Evolutionary conservation across 2,888 invertebrate genomes (phyloP).

Genomic region (Pedicia rivosa): DNA sequence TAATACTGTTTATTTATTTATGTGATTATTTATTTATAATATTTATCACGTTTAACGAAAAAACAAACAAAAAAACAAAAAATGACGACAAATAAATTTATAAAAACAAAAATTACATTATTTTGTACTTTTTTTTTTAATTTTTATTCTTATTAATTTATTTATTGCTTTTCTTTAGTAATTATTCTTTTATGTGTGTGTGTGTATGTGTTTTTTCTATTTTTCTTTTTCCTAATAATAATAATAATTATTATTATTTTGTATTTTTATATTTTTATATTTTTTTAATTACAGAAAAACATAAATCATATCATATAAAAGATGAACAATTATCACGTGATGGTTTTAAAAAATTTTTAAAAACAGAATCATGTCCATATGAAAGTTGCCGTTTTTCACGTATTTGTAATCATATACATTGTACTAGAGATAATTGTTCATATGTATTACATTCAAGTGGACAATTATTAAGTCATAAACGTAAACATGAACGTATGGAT

Average conservation of each 20-base stretch:
- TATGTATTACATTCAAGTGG: slow-evolving; percentile 94
- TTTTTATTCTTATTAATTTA: too few relatives aligned
- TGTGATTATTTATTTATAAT: too few relatives aligned
- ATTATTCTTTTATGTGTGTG: too few relatives aligned
- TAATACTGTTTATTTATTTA: too few relatives aligned
- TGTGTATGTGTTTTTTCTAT: too few relatives aligned
- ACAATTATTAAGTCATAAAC: slow-evolving; percentile 91
- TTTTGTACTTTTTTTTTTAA: too few relatives aligned
- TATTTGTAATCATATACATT: slow-evolving; percentile 96
- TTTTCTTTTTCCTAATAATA: neutral
- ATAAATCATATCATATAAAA: slow-evolving; percentile 95
- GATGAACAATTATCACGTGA: slow-evolving; percentile 90
- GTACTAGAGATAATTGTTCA: slow-evolving; percentile 86
- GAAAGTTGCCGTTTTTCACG: slow-evolving; percentile 84
- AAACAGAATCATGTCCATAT: slow-evolving; percentile 86
- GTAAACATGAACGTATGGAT: slow-evolving; percentile 91
- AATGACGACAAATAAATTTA: too few relatives aligned
- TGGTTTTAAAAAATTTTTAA: slow-evolving; percentile 98
- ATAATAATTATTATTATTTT: neutral
- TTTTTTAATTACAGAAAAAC: slow-evolving; percentile 78
- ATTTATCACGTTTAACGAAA: too few relatives aligned
- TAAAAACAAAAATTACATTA: too few relatives aligned
- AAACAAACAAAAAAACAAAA: too few relatives aligned
- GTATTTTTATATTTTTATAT: slow-evolving; percentile 12
- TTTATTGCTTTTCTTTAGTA: too few relatives aligned